Evolutionary conservation across 1,140 invertebrate species (phyloP), one percentile per base, ranked within the genome.

Genomic region (Drosophila watanabei): DNA sequence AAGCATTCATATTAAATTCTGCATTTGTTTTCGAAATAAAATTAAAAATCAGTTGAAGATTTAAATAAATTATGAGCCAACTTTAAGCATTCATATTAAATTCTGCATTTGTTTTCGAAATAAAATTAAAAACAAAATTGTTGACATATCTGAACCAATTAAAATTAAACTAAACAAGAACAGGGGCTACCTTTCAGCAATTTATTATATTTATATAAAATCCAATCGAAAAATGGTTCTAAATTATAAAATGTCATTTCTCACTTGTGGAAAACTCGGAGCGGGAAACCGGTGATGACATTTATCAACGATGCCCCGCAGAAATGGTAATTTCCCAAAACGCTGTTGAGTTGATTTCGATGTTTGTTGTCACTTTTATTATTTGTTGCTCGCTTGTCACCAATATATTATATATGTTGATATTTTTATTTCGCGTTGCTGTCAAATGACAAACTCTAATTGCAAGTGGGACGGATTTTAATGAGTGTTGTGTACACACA

Each of bases 391-490:
- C 63, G 64, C 68, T 68, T 84, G 77, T 73, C 79, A 76, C 82
- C 84, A 77, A 82, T 83, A 88, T 73, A 73, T 88, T 78, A 57
- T 43, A 39, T 78, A 30, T 71, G 30, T 71, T 65, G 16, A 10
- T 49, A 18, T 49, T 2, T 49, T 1, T 24, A 65, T 88, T 83
- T 80, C 61, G 52, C 75, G 65, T 32, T 76, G 66, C 83, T 88
- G 85, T 52, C 85, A 88, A 88, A 85, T 89, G 85, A 85, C 85
- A 89, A 81, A 88, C 81, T 88, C 81, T 88, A 88, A 88, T 88
- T 88, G 85, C 85, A 81, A 81, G 78, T 79, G 85, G 80, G 71
- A 89, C 81, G 73, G 65, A 85, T 88, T 88, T 88, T 88, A 88
- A 88, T 88, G 85, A 88, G 80, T 57, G 70, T 46, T 43, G 24